Base-by-base conservation (phyloP, 2,113 vertebrate species). In the Andinoacara biseriatus region DNA sequence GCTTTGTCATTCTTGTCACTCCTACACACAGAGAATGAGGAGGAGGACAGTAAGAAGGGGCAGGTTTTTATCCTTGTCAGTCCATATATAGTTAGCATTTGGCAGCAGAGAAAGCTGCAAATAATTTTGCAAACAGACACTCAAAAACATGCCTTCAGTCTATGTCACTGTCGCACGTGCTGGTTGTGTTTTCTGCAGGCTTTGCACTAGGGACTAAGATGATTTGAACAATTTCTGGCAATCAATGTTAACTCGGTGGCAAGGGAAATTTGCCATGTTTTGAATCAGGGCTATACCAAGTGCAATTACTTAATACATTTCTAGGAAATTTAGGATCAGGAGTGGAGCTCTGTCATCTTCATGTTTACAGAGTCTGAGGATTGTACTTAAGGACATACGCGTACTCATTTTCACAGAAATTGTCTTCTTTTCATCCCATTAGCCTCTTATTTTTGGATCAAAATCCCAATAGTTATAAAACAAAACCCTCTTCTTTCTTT, bases 1-100 rank as follows among this genome's bases (percentile, higher is more conserved):
- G 33, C 67, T n/a, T 72, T 72, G 67, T 54, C 46, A 33, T 72
- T 54, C 67, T 72, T 72, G 26, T 72, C 67, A 54, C 46, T 31
- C 67, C 67, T 72, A 72, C 67, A 3, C 26, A 33, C 52, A 31
- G 17, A 52, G 52, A 33, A 11, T 58, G 29, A 56, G 18, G 49
- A 72, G 60, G 83, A 74, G 35, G 38, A 26, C 46, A 22, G 59
- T 54, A 22, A 31, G 26, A 72, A 72, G 43, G 65, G 65, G 26
- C 67, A 31, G 10, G 67, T 72, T 72, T 72, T 72, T 72, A 14
- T 72, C 18, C 6, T 72, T 33, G 24, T 72, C 67, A 31, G 46
- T 52, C 26, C 26, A 33, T 54, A 72, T 26, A 72, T 4, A 52
- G 24, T 72, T 72, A 8, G 10, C 65, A 52, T 72, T 72, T 72